These are phyloP conservation scores for Heliconius charithonia DNA, from an alignment of 2,888 invertebrate genomes.

Conservation along the genomic window DNA sequence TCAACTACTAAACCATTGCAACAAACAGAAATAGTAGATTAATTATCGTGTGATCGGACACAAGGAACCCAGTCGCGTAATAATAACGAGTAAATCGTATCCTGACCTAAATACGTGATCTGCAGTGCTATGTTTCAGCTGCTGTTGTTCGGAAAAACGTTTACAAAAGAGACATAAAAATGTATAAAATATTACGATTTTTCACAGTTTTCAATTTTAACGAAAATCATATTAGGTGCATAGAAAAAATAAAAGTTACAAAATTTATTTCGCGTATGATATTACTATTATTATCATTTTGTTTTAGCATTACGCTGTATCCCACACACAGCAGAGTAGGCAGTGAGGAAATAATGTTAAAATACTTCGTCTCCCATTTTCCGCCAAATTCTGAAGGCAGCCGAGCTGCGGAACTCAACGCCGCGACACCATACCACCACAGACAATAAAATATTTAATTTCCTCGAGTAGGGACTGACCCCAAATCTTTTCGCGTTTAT, in stretches of 20 bases:
- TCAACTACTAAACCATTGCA: not conserved
- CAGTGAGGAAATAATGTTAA: too few relatives aligned
- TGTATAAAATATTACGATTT: not conserved
- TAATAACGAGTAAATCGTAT: constrained; percentile 60
- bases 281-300: not conserved
- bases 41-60: constrained; percentile 29
- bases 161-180: constrained; percentile 4
- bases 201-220: not conserved
- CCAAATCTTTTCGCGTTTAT: too few relatives aligned
- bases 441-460: too few relatives aligned
- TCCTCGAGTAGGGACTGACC: too few relatives aligned
- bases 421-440: too few relatives aligned
- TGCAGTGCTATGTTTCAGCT: constrained; percentile 56
- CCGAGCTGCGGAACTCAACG: too few relatives aligned
- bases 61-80: constrained; percentile 46
- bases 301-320: too few relatives aligned
- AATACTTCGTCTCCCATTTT: too few relatives aligned
- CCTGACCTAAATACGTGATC: constrained; percentile 64
- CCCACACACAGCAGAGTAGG: too few relatives aligned
- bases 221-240: not conserved
- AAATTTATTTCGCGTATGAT: not conserved
- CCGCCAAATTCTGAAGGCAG: too few relatives aligned
- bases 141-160: constrained; percentile 32
- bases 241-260: not conserved
- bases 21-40: constrained; percentile 11